phyloP scores from a whole-genome alignment of 2,113 vertebrate species.

The Corythoichthys haematopterus region DNA sequence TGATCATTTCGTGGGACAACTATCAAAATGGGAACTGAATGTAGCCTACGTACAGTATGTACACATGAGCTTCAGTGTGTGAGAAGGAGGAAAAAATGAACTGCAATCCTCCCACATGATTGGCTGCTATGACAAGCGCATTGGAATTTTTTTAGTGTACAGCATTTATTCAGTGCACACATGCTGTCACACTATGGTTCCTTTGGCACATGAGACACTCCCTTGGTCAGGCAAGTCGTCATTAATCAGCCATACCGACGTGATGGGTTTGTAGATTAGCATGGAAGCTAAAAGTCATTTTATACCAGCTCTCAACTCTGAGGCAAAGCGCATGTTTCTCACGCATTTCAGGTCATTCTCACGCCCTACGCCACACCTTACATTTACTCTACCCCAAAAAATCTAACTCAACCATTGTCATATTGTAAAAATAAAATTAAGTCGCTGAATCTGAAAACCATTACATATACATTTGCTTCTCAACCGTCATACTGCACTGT shows the following conservation, averaged over 20 bases:
- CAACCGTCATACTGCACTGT: no score
- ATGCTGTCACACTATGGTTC: conserved; percentile 64
- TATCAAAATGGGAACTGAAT: neutral
- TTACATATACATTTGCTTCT: no score
- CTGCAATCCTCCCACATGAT: conserved; percentile 45
- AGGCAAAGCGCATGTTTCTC: no score
- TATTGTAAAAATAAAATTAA: no score
- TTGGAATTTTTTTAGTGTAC: conserved; percentile 68
- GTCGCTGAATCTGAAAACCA: no score
- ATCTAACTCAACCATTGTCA: no score
- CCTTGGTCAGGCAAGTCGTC: conserved; percentile 52
- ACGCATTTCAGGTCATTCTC: no score
- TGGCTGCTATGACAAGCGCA: conserved; percentile 55
- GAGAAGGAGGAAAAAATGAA: conserved; percentile 4
- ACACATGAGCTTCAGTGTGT: conserved; percentile 10
- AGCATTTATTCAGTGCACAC: conserved; percentile 66
- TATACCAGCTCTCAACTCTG: conserved; percentile 3
- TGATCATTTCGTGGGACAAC: neutral
- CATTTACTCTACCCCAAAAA: no score
- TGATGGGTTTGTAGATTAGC: conserved; percentile 41
- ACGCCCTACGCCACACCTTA: no score
- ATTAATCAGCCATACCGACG: conserved; percentile 52
- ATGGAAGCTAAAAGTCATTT: conserved; percentile 26
- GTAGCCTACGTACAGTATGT: neutral
- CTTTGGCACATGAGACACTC: conserved; percentile 60